phyloP scores from a whole-genome alignment of 2,888 invertebrate species.

The Brenthis hecate region DNA sequence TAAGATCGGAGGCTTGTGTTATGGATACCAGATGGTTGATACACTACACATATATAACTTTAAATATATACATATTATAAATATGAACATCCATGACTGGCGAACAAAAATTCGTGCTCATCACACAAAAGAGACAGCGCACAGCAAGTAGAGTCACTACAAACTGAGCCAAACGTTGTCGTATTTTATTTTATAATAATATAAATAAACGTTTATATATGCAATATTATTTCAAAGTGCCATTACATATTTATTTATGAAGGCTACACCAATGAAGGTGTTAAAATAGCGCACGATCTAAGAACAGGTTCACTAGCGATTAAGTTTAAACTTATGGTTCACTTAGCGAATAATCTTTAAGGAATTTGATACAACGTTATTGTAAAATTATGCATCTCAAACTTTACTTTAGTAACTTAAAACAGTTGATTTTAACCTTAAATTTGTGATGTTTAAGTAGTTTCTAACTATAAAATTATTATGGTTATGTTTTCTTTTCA shows the following conservation, averaged over 20 bases:
- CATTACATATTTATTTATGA: neutral
- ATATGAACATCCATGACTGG: too few species aligned
- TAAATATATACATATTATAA: too few species aligned
- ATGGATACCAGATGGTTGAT: too few species aligned
- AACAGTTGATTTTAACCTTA: neutral
- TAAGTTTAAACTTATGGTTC: constrained; percentile 45
- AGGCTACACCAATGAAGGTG: neutral
- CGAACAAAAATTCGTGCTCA: too few species aligned
- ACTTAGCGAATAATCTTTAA: constrained; percentile 34
- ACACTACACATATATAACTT: too few species aligned
- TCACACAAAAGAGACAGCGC: too few species aligned
- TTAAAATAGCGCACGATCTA: neutral
- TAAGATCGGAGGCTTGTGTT: too few species aligned
- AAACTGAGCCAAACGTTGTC: too few species aligned
- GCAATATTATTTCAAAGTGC: neutral
- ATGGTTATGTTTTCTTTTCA: neutral
- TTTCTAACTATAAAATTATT: neutral
- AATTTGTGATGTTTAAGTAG: neutral
- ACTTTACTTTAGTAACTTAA: neutral
- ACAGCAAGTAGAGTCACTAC: too few species aligned
- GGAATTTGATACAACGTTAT: constrained; percentile 30
- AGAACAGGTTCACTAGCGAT: constrained; percentile 5
- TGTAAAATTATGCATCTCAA: constrained; percentile 20
- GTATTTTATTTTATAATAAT: too few species aligned
- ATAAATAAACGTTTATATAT: too few species aligned